Conservation (phyloP, 2,888 invertebrate species). For the Hymenopus coronatus region DNA sequence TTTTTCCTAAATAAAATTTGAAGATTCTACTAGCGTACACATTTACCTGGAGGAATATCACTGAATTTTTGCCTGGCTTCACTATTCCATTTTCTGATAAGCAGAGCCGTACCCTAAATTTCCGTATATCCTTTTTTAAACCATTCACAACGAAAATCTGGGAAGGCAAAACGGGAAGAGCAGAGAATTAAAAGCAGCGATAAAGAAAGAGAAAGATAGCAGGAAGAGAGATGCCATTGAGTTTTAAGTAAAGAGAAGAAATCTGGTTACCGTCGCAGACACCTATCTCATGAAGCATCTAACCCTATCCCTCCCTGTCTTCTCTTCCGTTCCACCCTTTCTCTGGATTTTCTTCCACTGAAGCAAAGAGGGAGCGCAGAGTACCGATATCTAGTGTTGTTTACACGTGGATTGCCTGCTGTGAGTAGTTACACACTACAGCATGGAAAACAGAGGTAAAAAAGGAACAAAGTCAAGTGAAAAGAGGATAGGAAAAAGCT, state of each 20-base stretch:
- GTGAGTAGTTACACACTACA: not conserved
- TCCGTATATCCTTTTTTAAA: not conserved
- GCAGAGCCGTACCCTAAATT: not conserved
- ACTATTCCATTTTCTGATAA: not conserved
- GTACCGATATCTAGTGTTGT: constrained; percentile 1
- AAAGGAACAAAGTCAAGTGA: not conserved
- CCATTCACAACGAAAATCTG: not conserved
- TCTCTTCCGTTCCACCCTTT: not conserved
- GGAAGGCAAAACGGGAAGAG: not conserved
- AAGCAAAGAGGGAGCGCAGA: not conserved
- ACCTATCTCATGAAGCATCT: not conserved
- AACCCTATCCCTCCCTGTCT: not conserved
- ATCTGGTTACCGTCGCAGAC: not conserved
- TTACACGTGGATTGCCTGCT: not conserved
- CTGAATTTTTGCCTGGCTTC: not conserved
- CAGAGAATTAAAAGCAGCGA: not conserved
- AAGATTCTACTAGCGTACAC: too few species aligned
- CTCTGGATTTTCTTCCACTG: not conserved
- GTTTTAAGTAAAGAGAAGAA: constrained; percentile 1
- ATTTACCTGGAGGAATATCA: not conserved
- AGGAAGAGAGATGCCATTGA: not conserved
- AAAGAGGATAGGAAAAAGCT: not conserved
- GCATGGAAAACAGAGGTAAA: not conserved
- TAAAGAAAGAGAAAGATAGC: not conserved
- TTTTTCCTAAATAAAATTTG: too few species aligned